These are phyloP conservation scores for Himalopsyche kuldschensis DNA, from an alignment of 2,888 invertebrate genomes.

Conservation along the genomic window DNA sequence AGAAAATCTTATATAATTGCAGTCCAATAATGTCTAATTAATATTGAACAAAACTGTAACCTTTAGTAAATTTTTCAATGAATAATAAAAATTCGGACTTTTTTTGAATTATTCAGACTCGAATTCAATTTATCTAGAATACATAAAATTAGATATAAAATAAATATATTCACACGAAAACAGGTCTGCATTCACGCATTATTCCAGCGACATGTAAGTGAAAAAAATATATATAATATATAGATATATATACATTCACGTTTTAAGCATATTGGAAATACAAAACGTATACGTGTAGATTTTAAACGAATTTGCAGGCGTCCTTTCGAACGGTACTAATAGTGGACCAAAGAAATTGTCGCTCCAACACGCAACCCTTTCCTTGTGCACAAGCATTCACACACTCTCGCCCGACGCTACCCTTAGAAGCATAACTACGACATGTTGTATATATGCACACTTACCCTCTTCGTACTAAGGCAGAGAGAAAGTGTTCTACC, in stretches of 20 bases:
- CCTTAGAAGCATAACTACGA: not conserved
- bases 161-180: not conserved
- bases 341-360: constrained; percentile 20
- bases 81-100: not conserved
- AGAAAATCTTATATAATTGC: too few relatives aligned
- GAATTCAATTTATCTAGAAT: not conserved
- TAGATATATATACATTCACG: not conserved
- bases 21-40: too few relatives aligned
- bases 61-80: not conserved
- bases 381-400: not conserved
- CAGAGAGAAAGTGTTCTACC: not conserved
- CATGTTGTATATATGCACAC: not conserved
- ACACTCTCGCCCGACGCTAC: not conserved
- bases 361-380: constrained; percentile 2
- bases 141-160: not conserved
- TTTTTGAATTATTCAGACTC: not conserved
- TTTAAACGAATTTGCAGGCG: constrained; percentile 12
- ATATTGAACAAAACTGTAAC: too few relatives aligned
- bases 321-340: constrained; percentile 11
- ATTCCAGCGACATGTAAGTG: not conserved
- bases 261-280: not conserved
- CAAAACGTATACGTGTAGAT: not conserved
- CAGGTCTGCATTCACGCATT: not conserved
- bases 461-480: not conserved
- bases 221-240: too few relatives aligned